Conservation (phyloP, 2,888 invertebrate species). For the Chalcosyrphus nemorum region DNA sequence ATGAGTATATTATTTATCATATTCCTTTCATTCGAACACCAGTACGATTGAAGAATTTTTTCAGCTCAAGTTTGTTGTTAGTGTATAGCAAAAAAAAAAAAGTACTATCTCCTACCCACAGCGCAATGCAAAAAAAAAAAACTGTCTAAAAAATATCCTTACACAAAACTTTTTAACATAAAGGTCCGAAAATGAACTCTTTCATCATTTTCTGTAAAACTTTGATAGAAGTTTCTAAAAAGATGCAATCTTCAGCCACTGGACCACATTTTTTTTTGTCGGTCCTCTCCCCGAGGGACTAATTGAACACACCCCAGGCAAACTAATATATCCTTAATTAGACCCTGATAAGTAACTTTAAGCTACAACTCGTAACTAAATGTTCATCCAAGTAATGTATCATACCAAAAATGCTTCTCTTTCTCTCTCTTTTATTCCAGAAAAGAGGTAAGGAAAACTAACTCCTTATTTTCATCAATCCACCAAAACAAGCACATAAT, state of each 20-base stretch:
- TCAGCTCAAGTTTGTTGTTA: too few relatives aligned
- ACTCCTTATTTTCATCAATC: constrained; percentile 55
- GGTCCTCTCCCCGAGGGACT: constrained; percentile 20
- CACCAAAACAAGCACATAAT: constrained; percentile 64
- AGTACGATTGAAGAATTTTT: too few relatives aligned
- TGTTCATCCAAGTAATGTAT: constrained; percentile 53
- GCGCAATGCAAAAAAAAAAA: not conserved
- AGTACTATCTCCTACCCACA: too few relatives aligned
- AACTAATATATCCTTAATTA: constrained; percentile 35
- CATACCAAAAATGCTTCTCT: constrained; percentile 18
- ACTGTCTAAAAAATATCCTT: not conserved
- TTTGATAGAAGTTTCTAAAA: not conserved
- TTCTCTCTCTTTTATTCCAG: constrained; percentile 17
- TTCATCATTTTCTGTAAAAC: not conserved
- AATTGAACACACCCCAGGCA: constrained; percentile 2
- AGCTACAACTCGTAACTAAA: constrained; percentile 48
- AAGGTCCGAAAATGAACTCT: not conserved
- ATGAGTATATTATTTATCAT: too few relatives aligned
- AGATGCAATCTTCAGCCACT: not conserved
- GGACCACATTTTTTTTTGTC: not conserved
- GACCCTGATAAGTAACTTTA: constrained; percentile 59
- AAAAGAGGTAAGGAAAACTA: constrained; percentile 42
- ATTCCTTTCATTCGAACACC: too few relatives aligned
- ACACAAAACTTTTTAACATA: not conserved
- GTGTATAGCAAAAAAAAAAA: too few relatives aligned